Percentiles rank a stretch among this genome's conserved stretches.
These are phyloP conservation scores for Dendronephthya gigantea DNA, from an alignment of 64 coral and sea anemone genomes.

Conservation along the genomic window DNA sequence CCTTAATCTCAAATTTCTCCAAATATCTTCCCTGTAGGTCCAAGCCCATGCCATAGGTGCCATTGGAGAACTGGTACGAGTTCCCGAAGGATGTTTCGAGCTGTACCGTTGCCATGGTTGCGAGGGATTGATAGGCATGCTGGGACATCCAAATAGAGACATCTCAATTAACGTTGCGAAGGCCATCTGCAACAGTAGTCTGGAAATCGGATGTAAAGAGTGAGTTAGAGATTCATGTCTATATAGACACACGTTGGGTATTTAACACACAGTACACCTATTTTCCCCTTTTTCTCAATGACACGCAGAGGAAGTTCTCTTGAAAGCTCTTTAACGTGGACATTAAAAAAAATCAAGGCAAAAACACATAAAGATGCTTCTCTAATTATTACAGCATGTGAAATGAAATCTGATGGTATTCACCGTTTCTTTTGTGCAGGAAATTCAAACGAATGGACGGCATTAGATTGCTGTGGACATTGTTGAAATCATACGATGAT, in stretches of 20 bases:
- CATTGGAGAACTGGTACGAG: not conserved
- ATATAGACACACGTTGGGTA: too few species aligned
- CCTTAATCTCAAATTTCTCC: too few species aligned
- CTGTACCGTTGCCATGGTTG: conserved; percentile 57
- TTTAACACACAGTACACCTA: too few species aligned
- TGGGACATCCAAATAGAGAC: conserved; percentile 51
- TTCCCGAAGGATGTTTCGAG: not conserved
- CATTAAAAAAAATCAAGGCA: too few species aligned
- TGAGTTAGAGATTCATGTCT: conserved; percentile 14
- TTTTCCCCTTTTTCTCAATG: too few species aligned
- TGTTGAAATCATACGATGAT: conserved; percentile 38
- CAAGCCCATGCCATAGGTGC: not conserved
- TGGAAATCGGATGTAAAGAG: conserved; percentile 39
- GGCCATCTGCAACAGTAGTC: conserved; percentile 53
- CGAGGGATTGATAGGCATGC: conserved; percentile 41
- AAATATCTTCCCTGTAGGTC: too few species aligned
- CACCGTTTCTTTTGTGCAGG: conserved; percentile 1
- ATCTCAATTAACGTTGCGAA: conserved; percentile 41
- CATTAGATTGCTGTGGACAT: conserved; percentile 47
- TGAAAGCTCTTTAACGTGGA: too few species aligned
- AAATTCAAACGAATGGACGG: conserved; percentile 47
- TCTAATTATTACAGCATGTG: too few species aligned
- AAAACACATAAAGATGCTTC: too few species aligned
- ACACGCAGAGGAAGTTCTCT: too few species aligned
- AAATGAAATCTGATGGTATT: not conserved